A percentile compares a stretch with the other conserved stretches of the same genome.
These are phyloP conservation scores for Passer montanus DNA, from an alignment of 2,113 vertebrate species.

Conservation along the genomic window DNA sequence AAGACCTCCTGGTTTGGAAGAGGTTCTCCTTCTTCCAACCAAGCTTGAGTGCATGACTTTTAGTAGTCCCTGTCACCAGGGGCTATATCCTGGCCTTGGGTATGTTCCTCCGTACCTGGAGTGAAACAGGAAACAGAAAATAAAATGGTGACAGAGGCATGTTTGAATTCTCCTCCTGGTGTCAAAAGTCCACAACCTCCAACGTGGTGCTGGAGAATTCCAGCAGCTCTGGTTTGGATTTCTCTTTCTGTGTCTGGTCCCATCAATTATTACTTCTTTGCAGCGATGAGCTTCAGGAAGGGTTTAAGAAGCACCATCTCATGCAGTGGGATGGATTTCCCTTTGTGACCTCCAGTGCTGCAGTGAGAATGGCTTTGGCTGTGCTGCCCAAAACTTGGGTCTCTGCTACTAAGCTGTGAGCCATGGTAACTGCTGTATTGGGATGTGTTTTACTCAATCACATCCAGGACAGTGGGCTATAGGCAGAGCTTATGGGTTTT, in stretches of 20 bases:
- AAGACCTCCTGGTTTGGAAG: background rate
- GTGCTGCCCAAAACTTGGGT: background rate
- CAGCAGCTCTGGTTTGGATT: background rate
- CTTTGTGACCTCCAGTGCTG: rapidly evolving
- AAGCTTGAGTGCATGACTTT: too few relatives aligned
- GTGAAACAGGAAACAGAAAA: background rate
- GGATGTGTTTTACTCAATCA: background rate
- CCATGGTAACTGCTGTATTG: background rate
- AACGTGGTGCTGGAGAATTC: rapidly evolving
- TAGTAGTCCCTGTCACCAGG: rapidly evolving
- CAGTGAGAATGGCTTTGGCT: background rate
- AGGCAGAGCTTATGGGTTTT: background rate
- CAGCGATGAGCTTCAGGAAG: background rate
- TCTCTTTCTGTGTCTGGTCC: background rate
- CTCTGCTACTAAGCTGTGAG: background rate
- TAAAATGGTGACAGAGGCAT: background rate
- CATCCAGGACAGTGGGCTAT: rapidly evolving
- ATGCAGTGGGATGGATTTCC: background rate
- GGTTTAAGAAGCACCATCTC: background rate
- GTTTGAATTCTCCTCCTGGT: background rate
- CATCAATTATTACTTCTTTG: background rate
- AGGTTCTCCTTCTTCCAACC: background rate
- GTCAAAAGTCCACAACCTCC: background rate
- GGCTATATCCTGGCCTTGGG: rapidly evolving
- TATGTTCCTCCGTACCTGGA: background rate